phyloP scores from a whole-genome alignment of 2,113 vertebrate species.

The Ammodytes dubius region DNA sequence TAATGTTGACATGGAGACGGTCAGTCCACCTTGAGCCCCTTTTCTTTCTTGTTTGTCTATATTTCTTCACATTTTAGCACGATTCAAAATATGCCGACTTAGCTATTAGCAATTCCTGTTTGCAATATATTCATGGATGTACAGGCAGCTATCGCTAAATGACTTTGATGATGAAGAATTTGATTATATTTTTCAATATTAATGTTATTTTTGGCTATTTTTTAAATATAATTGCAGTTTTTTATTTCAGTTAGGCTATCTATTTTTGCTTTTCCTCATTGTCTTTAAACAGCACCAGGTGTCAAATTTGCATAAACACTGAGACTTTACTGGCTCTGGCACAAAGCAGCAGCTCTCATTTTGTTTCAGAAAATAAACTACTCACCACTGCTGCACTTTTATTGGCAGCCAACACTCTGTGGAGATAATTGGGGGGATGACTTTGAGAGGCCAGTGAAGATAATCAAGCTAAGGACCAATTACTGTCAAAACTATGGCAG shows the following conservation, averaged over 20 bases:
- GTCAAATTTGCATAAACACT: not conserved
- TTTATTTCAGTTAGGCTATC: no score
- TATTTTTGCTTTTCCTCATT: not conserved
- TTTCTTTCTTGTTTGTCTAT: not conserved
- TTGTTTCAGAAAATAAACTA: conserved; percentile 19
- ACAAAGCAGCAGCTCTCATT: conserved; percentile 17
- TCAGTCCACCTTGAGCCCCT: not conserved
- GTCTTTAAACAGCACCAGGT: no score
- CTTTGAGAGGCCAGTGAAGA: not conserved
- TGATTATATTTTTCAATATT: no score
- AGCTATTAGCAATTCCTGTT: not conserved
- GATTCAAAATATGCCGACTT: not conserved
- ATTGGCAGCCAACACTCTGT: conserved; percentile 16
- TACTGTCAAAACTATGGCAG: conserved; percentile 1
- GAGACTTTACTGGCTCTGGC: not conserved
- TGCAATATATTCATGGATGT: not conserved
- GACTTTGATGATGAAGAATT: not conserved
- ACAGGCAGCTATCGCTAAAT: not conserved
- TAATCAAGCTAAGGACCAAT: conserved; percentile 28
- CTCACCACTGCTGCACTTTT: not conserved
- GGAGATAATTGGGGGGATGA: not conserved
- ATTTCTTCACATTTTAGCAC: not conserved
- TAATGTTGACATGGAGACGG: not conserved
- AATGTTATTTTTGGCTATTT: no score
- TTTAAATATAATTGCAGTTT: no score